Evolutionary conservation across 2,888 invertebrate species (phyloP), one percentile per base, ranked within the genome.

Genomic region (Apocheima hispidaria): DNA sequence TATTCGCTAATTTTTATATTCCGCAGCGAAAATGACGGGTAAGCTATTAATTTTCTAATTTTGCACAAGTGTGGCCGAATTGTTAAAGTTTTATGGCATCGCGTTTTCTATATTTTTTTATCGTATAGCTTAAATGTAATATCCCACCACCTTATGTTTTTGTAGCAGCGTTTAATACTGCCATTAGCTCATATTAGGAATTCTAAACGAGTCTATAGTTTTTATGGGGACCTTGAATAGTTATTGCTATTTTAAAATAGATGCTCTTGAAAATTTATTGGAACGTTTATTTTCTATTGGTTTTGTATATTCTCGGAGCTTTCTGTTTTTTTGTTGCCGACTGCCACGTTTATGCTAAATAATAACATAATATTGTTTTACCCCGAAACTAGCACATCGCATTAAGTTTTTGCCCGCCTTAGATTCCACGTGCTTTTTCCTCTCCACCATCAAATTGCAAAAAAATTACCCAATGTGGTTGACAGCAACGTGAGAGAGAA

Each of bases 171-270:
- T 72, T 70, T 69, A 60, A 48, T 53, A 57, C 23, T 48, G 51
- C 55, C 58, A 21, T 64, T 65, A 53, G 61, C 58, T 66, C 65
- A 44, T 69, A 72, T 70, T 68, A 66, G 68, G 69, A 65, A 51
- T n/a, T 63, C 61, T 56, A 71, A 65, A 73, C 65, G 61, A 66
- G 54, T 49, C 43, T 54, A 55, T 38, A 2, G 51, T 63, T 65
- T 28, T 63, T 69, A 69, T 58, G 57, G 63, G 46, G 53, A 52
- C 74, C 68, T 72, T 72, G 65, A 33, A 59, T 55, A 43, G 48
- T 54, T 67, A 73, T 71, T 72, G 66, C 60, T 53, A 46, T 70
- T 69, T 69, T 66, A 61, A 74, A 71, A 54, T 65, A 66, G 60
- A 66, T 63, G 61, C 53, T 69, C 61, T 70, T 66, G 59, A 67